Conservation (phyloP, 2,888 invertebrate species). For the Aphodius granarius region DNA sequence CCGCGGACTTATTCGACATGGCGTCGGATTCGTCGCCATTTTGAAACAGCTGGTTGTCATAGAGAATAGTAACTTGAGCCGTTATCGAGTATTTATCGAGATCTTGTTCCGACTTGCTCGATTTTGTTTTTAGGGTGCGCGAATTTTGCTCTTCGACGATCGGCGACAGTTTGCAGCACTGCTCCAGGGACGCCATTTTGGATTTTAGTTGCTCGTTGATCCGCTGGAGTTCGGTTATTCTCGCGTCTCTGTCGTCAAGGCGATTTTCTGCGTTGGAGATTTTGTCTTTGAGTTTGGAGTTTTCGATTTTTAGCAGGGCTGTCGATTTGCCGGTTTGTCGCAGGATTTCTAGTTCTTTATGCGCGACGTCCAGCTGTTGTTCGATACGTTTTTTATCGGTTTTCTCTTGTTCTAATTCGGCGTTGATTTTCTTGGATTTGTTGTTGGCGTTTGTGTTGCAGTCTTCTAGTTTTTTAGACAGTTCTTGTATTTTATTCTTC, state of each 20-base stretch:
- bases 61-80: slow-evolving; percentile 14
- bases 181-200: background rate
- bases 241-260: background rate
- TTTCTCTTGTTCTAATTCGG: background rate
- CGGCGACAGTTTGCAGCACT: background rate
- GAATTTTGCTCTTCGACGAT: background rate
- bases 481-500: background rate
- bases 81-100: background rate
- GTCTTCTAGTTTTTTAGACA: background rate
- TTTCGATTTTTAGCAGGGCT: slow-evolving; percentile 9
- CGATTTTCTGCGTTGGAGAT: background rate
- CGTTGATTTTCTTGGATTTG: background rate
- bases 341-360: background rate
- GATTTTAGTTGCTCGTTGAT: background rate
- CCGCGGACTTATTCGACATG: background rate
- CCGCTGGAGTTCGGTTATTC: background rate
- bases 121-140: background rate
- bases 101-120: background rate
- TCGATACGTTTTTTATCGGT: background rate
- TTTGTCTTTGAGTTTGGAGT: slow-evolving; percentile 14
- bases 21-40: slow-evolving; percentile 2
- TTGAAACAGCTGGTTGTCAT: slow-evolving; percentile 17
- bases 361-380: background rate
- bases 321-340: background rate
- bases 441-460: background rate